Base-by-base conservation (phyloP, 2,797 vertebrate genomes). In the Anabacerthia variegaticeps region DNA sequence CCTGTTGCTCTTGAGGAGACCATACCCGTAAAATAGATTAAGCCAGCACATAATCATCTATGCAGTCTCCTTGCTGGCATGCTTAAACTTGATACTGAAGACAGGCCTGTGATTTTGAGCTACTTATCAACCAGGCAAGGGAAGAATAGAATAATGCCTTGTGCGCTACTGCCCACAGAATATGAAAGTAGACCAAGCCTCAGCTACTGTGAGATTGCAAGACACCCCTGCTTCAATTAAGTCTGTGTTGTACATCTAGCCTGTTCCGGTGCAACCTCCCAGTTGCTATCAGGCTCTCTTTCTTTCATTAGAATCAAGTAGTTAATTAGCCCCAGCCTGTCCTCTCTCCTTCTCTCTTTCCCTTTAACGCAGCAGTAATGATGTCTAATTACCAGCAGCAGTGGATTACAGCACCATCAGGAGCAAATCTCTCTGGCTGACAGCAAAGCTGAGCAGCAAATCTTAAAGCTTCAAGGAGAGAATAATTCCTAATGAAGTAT, bases 331-430 rank as follows among this genome's bases (percentile, higher is more conserved):
- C 97, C 91, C 95, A 97, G 98, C 96, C 98, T 98, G 97, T 98
- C 97, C 97, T 98, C 96, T 97, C 97, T 95, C 95, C 97, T 98
- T 97, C 96, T 98, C 97, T 97, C 96, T 96, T 95, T 98, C 96
- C 96, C 96, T 98, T 98, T 98, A 98, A 97, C 77, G 68, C 96
- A 97, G 97, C 93, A 97, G 97, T 98, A 98, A 98, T 98, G 97
- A 98, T 98, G 97, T 97, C 98, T 98, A 98, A 98, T 98, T 98
- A 98, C 96, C 97, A 98, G 97, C 97, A 97, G 98, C 97, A 97
- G 90, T 97, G 97, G 97, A 97, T 97, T 97, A 97, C 95, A 97
- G 96, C 96, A 97, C 97, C 96, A 96, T 97, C 98, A 98, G 96
- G 96, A 97, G 92, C 94, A 97, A 97, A 98, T 97, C 94, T 97